Base-by-base conservation (phyloP, 2,113 vertebrate genomes). In the Diphyllodes magnificus region DNA sequence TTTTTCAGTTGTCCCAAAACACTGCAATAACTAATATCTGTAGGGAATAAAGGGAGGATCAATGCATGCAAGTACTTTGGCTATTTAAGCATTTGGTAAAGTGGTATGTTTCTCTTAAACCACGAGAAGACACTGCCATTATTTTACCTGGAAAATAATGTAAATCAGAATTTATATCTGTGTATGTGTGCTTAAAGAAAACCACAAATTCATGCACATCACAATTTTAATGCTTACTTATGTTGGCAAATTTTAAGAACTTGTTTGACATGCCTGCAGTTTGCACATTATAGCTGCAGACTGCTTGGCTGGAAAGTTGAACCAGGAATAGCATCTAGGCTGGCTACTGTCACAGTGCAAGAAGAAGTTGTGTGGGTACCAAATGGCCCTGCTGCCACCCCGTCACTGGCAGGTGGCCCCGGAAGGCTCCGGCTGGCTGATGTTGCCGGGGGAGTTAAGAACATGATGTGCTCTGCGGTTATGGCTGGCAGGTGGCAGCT, bases 21-120 rank as follows among this genome's bases (percentile, higher is more conserved):
- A 57, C 60, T 45, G 82, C 25, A 91, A 68, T 78, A 88, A 39
- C 39, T 47, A 57, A 15, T 51, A 88, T 45, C 93, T 86, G 25
- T 20, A 71, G 87, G 76, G 94, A 88, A 83, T 71, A 82, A 86
- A 86, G 33, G 23, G 64, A 88, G 51, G 68, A 91, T 96, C 94
- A 42, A 83, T 88, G 68, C 0, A 0, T 49, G 15, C 49, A 83
- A 86, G 44, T 63, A 7, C 50, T 79, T 63, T 66, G 24, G 30
- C 78, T 86, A 45, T 78, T 88, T 75, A 59, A 70, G 47, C 37
- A 30, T 75, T 95, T 81, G 65, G 33, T 82, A 7, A 80, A 86
- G 44, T 63, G 50, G 12, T 51, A 25, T 15, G 11, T 47, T 90
- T 77, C 50, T 86, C 20, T 71, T 30, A 68, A 94, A 45, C 51